These are phyloP conservation scores for Hartigia nigra DNA, from an alignment of 2,888 invertebrate genomes.

Conservation along the genomic window DNA sequence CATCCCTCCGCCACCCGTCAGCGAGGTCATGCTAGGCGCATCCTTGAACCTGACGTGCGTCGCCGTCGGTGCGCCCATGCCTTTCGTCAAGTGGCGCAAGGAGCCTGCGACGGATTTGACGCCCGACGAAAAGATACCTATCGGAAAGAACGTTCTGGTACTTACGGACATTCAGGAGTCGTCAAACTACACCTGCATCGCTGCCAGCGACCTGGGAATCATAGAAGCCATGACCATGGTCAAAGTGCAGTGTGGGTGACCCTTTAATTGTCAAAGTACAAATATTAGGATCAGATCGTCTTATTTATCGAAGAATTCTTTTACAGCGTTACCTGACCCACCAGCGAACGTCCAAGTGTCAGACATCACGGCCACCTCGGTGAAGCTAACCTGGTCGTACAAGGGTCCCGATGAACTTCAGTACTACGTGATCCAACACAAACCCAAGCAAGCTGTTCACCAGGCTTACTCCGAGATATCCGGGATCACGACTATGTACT, in stretches of 20 bases:
- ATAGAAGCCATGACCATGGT: constrained; percentile 90
- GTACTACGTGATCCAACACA: constrained; percentile 97
- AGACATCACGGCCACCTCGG: constrained; percentile 93
- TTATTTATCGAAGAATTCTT: constrained; percentile 15
- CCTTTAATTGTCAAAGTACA: neutral
- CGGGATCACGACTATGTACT: constrained; percentile 92
- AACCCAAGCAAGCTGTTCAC: constrained; percentile 88
- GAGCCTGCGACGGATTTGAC: constrained; percentile 85
- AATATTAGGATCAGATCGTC: neutral
- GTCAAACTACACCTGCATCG: constrained; percentile 97
- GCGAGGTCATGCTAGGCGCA: constrained; percentile 92
- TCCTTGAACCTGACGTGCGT: constrained; percentile 95
- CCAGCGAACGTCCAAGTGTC: constrained; percentile 91
- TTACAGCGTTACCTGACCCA: constrained; percentile 87
- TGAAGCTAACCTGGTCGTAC: constrained; percentile 93
- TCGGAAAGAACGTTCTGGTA: constrained; percentile 88
- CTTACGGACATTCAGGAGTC: constrained; percentile 90
- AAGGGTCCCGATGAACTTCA: constrained; percentile 89
- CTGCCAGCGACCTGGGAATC: constrained; percentile 92
- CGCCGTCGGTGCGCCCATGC: constrained; percentile 98
- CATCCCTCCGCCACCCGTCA: constrained; percentile 85
- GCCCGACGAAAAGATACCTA: constrained; percentile 86
- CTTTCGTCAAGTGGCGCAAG: constrained; percentile 93
- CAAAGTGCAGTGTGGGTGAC: constrained; percentile 91
- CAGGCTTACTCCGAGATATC: constrained; percentile 93